Evolutionary conservation across 2,888 invertebrate genomes (phyloP), one percentile per base, ranked within the genome.

Genomic region (Temnothorax rugatulus): DNA sequence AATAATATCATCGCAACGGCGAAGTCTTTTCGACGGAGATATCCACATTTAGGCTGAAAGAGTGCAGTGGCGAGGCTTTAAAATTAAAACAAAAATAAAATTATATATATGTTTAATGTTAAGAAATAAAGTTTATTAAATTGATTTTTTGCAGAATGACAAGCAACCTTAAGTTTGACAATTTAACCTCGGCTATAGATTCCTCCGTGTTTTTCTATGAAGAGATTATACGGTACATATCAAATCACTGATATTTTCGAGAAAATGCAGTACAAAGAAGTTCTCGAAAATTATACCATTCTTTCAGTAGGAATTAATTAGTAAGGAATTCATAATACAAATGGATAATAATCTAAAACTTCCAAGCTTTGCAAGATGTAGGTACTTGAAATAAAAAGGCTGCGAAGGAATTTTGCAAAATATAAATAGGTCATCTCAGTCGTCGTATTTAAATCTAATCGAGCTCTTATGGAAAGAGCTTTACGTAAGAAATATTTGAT

Each of bases 21-120:
- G 50, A 73, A 61, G 50, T 76, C 66, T 68, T 74, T 66, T 61
- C 75, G 75, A 75, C 82, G 76, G 71, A 83, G 59, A 76, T 59
- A 66, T 50, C 76, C 74, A 75, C 69, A 61, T 83, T 84, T 83
- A 83, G 52, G 84, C 75, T 75, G 59, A 75, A 84, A 75, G 83
- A 84, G 84, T 59, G 82, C 84, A 21, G 75, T 75, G 68, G 18
- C 79, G 82, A 69, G 82, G 69, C 82, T 73, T 41, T 41, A 13
- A 41, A 64, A 64, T 21, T 41, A 64, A 63, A 41, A 41, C 11
- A 38, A 63, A 63, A 63, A 34, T 61, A 61, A 63, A 63, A 38
- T 38, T 61, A 61, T 18, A 38, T 11, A n/a, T n/a, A 63, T 38
- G 9, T 63, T 34, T 21, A 41, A 41, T 41, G 34, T 63, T n/a